Percentiles rank a stretch among this genome's conserved stretches.
These are phyloP conservation scores for Dinomys branickii DNA, from an alignment of 2,113 vertebrate species.

Conservation along the genomic window DNA sequence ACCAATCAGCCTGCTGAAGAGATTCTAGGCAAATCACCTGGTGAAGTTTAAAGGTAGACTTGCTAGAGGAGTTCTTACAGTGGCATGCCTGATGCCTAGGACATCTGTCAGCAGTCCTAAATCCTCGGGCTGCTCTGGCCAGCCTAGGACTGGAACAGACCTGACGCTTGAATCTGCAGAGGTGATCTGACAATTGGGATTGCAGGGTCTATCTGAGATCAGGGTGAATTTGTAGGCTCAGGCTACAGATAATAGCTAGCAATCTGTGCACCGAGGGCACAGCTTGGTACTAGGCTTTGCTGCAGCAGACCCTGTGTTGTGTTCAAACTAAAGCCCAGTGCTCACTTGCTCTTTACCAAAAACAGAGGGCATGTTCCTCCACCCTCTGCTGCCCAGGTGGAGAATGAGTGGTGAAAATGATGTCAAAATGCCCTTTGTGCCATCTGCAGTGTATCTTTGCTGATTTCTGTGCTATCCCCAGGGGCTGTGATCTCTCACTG, in stretches of 20 bases:
- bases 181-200: neutral
- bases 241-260: neutral
- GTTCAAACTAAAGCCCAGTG: neutral
- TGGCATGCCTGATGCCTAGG: no score
- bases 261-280: neutral
- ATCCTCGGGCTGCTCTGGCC: neutral
- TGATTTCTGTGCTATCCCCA: neutral
- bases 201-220: no score
- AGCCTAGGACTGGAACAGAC: neutral
- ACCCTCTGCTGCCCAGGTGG: neutral
- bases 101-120: neutral
- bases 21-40: neutral
- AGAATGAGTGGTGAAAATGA: neutral
- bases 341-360: neutral
- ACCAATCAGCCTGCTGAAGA: neutral
- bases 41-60: no score
- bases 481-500: neutral
- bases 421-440: neutral
- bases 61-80: neutral
- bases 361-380: neutral
- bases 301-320: no score
- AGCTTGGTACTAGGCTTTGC: accelerated
- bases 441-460: neutral
- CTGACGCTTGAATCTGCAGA: neutral
- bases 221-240: neutral